phyloP scores from a whole-genome alignment of 2,113 vertebrate species.

The Gymnocephalus cernua region DNA sequence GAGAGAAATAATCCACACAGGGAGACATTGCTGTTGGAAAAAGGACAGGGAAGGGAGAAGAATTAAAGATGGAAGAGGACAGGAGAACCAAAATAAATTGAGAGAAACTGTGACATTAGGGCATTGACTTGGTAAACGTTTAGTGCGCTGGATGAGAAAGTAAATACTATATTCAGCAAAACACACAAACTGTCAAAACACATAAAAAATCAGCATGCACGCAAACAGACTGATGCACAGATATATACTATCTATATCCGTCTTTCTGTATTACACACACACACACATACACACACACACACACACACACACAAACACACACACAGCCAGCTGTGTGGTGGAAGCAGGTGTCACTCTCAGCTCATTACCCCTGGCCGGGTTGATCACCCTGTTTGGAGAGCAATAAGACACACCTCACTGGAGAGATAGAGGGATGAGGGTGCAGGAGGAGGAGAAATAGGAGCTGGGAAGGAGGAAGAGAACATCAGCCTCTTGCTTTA shows the following conservation, averaged over 20 bases:
- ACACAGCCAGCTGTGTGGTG: slow-evolving; percentile 71
- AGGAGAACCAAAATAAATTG: neutral
- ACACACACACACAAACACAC: slow-evolving; percentile 51
- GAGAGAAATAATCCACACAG: neutral
- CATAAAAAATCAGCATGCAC: neutral
- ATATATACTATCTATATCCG: slow-evolving; percentile 21
- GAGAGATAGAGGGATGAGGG: slow-evolving; percentile 49
- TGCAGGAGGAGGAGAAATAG: slow-evolving; percentile 9
- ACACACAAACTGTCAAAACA: slow-evolving; percentile 26
- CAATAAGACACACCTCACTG: slow-evolving; percentile 73
- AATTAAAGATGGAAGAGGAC: neutral
- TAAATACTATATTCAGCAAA: neutral
- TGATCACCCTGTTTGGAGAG: slow-evolving; percentile 80
- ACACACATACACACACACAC: slow-evolving; percentile 9
- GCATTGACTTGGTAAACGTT: neutral
- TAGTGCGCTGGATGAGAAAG: neutral
- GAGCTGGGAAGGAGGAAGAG: neutral
- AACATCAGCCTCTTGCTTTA: neutral
- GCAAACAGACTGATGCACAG: slow-evolving; percentile 12
- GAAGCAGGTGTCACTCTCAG: slow-evolving; percentile 83
- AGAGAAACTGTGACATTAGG: neutral
- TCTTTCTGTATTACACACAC: neutral
- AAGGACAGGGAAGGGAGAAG: neutral
- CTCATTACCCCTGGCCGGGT: slow-evolving; percentile 79
- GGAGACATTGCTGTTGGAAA: neutral